phyloP scores from a whole-genome alignment of 1,140 invertebrate genomes.

The Maniola jurtina region DNA sequence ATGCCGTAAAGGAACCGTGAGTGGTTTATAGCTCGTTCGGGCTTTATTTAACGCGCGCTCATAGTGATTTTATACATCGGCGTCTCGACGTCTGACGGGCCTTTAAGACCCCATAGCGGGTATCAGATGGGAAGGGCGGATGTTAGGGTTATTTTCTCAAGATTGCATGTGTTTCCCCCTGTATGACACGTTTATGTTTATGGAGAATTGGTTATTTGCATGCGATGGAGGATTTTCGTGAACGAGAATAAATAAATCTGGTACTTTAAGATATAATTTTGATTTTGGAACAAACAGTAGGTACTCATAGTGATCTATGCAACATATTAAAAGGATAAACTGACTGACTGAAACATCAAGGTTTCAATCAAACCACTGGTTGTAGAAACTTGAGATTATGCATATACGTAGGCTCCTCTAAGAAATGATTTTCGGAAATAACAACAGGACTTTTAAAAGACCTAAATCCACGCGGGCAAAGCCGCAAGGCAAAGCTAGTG shows the following conservation, averaged over 20 bases:
- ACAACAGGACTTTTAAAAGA: too few relatives aligned
- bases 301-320: too few relatives aligned
- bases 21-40: constrained; percentile 57
- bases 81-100: constrained; percentile 44
- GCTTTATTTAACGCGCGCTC: constrained; percentile 59
- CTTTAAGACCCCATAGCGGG: constrained; percentile 38
- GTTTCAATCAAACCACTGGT: too few relatives aligned
- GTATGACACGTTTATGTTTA: constrained; percentile 39
- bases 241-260: not conserved
- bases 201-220: constrained; percentile 36
- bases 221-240: constrained; percentile 8
- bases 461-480: too few relatives aligned
- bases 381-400: too few relatives aligned
- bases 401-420: too few relatives aligned
- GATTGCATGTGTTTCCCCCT: constrained; percentile 37
- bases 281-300: not conserved
- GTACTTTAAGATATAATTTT: not conserved
- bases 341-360: too few relatives aligned
- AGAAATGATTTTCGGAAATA: too few relatives aligned
- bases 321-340: too few relatives aligned
- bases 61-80: constrained; percentile 60
- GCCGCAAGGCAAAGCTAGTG: too few relatives aligned
- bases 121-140: constrained; percentile 39
- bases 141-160: constrained; percentile 31
- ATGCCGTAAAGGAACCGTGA: constrained; percentile 43